A percentile compares a stretch with the other conserved stretches of the same genome.
Conservation (phyloP, 2,113 vertebrate genomes). For the Tachycineta bicolor region DNA sequence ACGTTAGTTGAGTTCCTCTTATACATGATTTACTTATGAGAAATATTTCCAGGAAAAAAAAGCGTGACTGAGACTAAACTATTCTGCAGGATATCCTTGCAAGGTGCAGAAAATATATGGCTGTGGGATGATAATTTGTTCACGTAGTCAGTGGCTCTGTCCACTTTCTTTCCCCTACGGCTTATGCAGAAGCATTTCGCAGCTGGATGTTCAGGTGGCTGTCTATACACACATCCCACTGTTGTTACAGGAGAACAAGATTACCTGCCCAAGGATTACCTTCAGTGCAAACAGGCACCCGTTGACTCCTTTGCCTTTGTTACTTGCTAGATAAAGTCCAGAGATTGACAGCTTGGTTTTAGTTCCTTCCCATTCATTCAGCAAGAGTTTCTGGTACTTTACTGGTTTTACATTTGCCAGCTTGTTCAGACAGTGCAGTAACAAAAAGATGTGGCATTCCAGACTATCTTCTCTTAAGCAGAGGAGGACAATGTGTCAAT, state of each 20-base stretch:
- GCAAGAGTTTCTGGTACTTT: background rate
- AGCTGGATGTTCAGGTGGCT: background rate
- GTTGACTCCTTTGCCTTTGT: background rate
- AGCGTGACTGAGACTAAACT: conserved; percentile 58
- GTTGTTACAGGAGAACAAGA: background rate
- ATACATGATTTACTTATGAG: conserved; percentile 54
- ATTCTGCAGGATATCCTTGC: conserved; percentile 63
- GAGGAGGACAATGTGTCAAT: background rate
- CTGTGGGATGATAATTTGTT: conserved; percentile 23
- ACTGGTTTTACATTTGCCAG: background rate
- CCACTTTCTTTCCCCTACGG: background rate
- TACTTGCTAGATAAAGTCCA: background rate
- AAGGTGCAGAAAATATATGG: conserved; percentile 29
- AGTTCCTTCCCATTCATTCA: background rate
- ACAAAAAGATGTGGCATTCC: background rate
- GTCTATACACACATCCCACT: background rate
- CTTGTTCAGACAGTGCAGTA: background rate
- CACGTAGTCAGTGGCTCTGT: background rate
- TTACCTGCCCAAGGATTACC: background rate
- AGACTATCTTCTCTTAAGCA: background rate
- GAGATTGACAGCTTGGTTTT: background rate
- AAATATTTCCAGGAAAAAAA: conserved; percentile 66
- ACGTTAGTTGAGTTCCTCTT: conserved; percentile 57
- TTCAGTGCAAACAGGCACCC: background rate
- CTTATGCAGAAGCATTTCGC: background rate